Conservation (phyloP, 2,888 invertebrate species). For the Nebria salina region DNA sequence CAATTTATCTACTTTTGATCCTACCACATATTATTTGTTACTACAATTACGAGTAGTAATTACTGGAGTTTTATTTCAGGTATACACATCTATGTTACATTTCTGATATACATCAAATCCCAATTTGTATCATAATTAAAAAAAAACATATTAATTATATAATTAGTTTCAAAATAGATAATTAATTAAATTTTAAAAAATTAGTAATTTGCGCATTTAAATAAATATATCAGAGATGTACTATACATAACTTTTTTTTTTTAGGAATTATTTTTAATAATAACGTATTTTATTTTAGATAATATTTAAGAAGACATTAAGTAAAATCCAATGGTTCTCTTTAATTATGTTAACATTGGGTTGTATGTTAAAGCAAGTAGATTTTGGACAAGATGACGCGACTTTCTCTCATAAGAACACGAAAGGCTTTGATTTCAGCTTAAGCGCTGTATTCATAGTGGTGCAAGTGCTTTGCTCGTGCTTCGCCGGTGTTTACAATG, state of each 20-base stretch:
- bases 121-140: no score
- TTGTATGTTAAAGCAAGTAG: constrained; percentile 90
- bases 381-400: constrained; percentile 58
- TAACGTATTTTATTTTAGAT: constrained; percentile 68
- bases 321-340: constrained; percentile 88
- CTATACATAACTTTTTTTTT: constrained; percentile 12
- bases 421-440: constrained; percentile 64
- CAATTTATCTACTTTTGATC: constrained; percentile 91
- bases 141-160: no score
- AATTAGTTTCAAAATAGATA: no score
- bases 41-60: constrained; percentile 92
- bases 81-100: constrained; percentile 57
- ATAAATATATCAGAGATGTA: no score
- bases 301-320: constrained; percentile 84
- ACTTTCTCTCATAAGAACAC: constrained; percentile 55
- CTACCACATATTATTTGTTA: constrained; percentile 91
- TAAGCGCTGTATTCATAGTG: constrained; percentile 73
- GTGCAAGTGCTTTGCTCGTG: constrained; percentile 92
- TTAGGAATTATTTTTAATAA: background rate
- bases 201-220: no score
- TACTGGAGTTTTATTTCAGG: constrained; percentile 92
- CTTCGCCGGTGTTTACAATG: constrained; percentile 95
- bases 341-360: constrained; percentile 86
- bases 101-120: no score
- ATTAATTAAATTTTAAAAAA: no score